phyloP scores from a whole-genome alignment of 2,888 invertebrate genomes.

The Blastobasis adustella region DNA sequence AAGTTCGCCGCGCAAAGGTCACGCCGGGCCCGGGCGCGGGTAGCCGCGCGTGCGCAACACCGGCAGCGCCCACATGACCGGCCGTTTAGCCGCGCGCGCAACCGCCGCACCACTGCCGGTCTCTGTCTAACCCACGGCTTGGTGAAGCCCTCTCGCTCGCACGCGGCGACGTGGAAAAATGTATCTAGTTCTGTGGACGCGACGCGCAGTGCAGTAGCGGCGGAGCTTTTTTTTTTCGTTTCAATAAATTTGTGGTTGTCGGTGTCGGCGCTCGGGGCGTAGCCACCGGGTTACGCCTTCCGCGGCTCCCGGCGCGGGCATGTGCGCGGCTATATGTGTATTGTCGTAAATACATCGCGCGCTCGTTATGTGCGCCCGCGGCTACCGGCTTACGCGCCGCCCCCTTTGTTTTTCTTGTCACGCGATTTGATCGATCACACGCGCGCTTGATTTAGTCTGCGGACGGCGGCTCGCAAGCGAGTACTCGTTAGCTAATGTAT shows the following conservation, averaged over 20 bases:
- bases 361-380: slow-evolving; percentile 42
- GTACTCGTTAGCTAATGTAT: no score
- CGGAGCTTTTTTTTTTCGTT: slow-evolving; percentile 64
- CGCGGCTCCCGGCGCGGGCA: slow-evolving; percentile 50
- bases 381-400: slow-evolving; percentile 64
- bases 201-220: slow-evolving; percentile 73
- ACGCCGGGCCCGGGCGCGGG: slow-evolving; percentile 64
- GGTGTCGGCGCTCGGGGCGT: slow-evolving; percentile 67
- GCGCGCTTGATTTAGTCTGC: background rate
- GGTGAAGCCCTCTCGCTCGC: slow-evolving; percentile 33
- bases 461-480: no score
- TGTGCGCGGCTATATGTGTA: slow-evolving; percentile 64
- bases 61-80: slow-evolving; percentile 72
- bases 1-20: slow-evolving; percentile 74
- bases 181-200: slow-evolving; percentile 73
- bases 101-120: slow-evolving; percentile 34
- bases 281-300: slow-evolving; percentile 74
- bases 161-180: slow-evolving; percentile 66
- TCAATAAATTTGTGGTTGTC: slow-evolving; percentile 74
- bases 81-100: slow-evolving; percentile 57
- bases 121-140: slow-evolving; percentile 36
- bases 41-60: slow-evolving; percentile 72
- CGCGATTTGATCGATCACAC: background rate
- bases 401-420: slow-evolving; percentile 18
- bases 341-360: slow-evolving; percentile 21